A percentile compares a stretch with the other conserved stretches of the same genome.
These are phyloP conservation scores for Cheirogaleus medius DNA, from an alignment of 2,113 vertebrate genomes.

Conservation along the genomic window DNA sequence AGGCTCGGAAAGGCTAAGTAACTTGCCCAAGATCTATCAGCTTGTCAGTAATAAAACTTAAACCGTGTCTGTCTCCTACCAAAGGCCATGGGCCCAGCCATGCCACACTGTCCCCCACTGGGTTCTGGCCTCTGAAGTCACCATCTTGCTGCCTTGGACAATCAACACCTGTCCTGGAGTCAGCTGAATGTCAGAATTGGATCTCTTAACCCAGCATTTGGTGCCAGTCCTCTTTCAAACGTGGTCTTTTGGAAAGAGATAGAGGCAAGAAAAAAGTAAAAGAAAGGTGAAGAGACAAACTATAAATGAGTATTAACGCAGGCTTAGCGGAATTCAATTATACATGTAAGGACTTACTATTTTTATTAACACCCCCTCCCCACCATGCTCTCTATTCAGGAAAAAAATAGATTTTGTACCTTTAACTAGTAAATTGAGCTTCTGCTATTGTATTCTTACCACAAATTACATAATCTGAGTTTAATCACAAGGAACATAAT, in stretches of 20 bases:
- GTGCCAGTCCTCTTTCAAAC: not conserved
- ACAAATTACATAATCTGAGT: conserved; percentile 16
- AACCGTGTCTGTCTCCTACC: not conserved
- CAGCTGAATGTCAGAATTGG: not conserved
- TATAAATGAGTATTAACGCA: not conserved
- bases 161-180: not conserved
- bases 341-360: not conserved
- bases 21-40: not conserved
- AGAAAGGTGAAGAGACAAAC: not conserved
- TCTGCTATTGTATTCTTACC: not conserved
- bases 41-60: not conserved
- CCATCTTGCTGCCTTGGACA: not conserved
- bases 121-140: not conserved
- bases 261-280: not conserved
- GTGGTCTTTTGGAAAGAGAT: not conserved
- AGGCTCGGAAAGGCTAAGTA: not conserved
- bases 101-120: not conserved
- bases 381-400: not conserved
- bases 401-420: conserved; percentile 26
- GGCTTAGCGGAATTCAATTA: not conserved
- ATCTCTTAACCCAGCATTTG: not conserved
- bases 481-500: not conserved
- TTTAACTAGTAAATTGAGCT: not conserved
- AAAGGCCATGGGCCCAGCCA: not conserved
- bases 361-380: not conserved